Percentiles rank a stretch among this genome's conserved stretches.
phyloP scores from a whole-genome alignment of 92 coral and sea anemone species.

The Zoanthus solanderi region DNA sequence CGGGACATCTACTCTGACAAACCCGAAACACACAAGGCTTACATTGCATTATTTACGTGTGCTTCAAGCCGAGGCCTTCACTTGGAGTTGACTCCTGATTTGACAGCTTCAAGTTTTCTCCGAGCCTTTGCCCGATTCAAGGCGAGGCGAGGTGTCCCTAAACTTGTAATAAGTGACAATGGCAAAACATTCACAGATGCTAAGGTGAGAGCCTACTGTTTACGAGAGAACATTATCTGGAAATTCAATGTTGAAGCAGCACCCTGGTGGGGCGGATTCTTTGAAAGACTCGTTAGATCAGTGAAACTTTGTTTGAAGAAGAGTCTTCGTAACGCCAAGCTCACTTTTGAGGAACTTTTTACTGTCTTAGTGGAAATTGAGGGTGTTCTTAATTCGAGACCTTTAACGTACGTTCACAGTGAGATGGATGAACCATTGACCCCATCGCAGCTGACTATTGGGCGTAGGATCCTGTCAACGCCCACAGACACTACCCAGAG shows the following conservation, averaged over 20 bases:
- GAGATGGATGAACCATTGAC: constrained; percentile 15
- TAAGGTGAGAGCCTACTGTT: constrained; percentile 28
- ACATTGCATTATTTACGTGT: constrained; percentile 60
- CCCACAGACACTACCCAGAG: background rate
- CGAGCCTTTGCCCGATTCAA: constrained; percentile 48
- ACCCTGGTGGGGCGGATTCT: background rate
- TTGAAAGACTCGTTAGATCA: constrained; percentile 45
- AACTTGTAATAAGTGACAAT: constrained; percentile 60
- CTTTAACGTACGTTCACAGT: constrained; percentile 34
- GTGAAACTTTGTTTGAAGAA: constrained; percentile 49
- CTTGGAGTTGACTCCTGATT: constrained; percentile 53
- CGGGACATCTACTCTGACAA: constrained; percentile 37
- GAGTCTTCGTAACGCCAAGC: too few species aligned
- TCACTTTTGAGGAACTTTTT: constrained; percentile 9
- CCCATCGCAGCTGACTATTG: constrained; percentile 35
- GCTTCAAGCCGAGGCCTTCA: constrained; percentile 56
- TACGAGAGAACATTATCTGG: constrained; percentile 44
- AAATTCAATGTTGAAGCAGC: constrained; percentile 49
- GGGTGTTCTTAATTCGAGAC: constrained; percentile 39
- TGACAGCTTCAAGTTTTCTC: constrained; percentile 42
- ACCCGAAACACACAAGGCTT: constrained; percentile 37
- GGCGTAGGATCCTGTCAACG: constrained; percentile 39
- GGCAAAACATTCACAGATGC: constrained; percentile 59
- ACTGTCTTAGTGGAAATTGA: constrained; percentile 45
- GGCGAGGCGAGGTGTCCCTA: constrained; percentile 56